Percentiles rank a stretch among this genome's conserved stretches.
Conservation (phyloP, 2,888 invertebrate genomes). For the Liodrosophila aerea region DNA sequence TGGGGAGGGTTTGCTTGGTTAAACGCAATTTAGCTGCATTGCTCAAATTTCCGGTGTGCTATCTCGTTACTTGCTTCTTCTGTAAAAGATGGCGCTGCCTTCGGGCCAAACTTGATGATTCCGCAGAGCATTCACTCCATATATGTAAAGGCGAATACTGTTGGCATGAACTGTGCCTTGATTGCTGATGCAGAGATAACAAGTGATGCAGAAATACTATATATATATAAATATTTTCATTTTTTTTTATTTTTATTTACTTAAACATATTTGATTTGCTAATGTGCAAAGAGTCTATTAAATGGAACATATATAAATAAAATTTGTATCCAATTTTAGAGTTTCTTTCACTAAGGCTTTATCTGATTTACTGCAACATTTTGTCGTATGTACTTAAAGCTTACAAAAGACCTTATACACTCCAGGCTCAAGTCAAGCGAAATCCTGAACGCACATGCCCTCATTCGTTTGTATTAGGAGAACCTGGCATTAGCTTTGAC, state of each 20-base stretch:
- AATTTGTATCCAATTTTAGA: no score
- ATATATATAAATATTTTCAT: no score
- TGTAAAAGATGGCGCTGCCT: conserved; percentile 29
- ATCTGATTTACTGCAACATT: no score
- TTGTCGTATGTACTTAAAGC: no score
- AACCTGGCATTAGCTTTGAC: conserved; percentile 9
- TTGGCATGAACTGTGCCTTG: conserved; percentile 13
- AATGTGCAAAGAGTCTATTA: no score
- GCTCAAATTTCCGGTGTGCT: conserved; percentile 69
- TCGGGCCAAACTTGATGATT: conserved; percentile 31
- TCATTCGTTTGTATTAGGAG: not conserved
- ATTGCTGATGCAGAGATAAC: conserved; percentile 11
- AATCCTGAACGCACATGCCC: not conserved
- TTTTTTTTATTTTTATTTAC: not conserved
- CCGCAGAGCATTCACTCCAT: conserved; percentile 3
- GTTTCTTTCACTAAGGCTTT: no score
- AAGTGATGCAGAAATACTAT: not conserved
- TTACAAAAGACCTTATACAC: no score
- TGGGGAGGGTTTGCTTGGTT: conserved; percentile 56
- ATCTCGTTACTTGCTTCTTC: conserved; percentile 54
- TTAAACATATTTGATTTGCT: no score
- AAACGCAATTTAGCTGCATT: conserved; percentile 76
- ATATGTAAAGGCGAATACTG: not conserved
- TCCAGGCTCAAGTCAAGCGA: not conserved
- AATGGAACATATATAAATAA: no score